Conservation (phyloP, 2,888 invertebrate species). For the Rugalucina vietnamica region DNA sequence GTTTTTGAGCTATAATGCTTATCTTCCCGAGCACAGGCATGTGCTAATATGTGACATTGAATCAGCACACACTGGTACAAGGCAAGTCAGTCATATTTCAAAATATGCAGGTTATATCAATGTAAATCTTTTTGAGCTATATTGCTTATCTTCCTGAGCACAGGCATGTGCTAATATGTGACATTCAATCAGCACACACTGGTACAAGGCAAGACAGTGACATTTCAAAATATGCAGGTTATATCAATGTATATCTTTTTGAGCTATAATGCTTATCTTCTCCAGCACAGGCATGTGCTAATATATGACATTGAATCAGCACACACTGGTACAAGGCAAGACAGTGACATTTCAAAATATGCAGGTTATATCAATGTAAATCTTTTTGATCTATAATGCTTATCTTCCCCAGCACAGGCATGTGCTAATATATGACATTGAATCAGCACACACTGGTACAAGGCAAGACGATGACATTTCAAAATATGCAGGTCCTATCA, state of each 20-base stretch:
- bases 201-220: constrained; percentile 11
- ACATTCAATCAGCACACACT: neutral
- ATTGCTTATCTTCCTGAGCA: neutral
- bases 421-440: neutral
- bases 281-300: constrained; percentile 12
- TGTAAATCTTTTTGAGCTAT: too few relatives aligned
- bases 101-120: too few relatives aligned
- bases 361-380: too few relatives aligned
- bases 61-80: constrained; percentile 5
- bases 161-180: constrained; percentile 8
- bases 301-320: constrained; percentile 3
- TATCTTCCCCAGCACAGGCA: constrained; percentile 5
- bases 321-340: constrained; percentile 2
- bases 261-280: neutral
- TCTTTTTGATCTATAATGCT: too few relatives aligned
- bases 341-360: too few relatives aligned
- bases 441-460: constrained; percentile 1
- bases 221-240: too few relatives aligned
- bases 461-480: constrained; percentile 17
- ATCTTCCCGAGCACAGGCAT: constrained; percentile 7
- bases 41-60: neutral
- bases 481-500: too few relatives aligned
- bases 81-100: constrained; percentile 16
- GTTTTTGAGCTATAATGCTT: too few relatives aligned
- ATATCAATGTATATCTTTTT: too few relatives aligned